Base-by-base conservation (phyloP, 2,113 vertebrate species). In the Micronisus gabar region DNA sequence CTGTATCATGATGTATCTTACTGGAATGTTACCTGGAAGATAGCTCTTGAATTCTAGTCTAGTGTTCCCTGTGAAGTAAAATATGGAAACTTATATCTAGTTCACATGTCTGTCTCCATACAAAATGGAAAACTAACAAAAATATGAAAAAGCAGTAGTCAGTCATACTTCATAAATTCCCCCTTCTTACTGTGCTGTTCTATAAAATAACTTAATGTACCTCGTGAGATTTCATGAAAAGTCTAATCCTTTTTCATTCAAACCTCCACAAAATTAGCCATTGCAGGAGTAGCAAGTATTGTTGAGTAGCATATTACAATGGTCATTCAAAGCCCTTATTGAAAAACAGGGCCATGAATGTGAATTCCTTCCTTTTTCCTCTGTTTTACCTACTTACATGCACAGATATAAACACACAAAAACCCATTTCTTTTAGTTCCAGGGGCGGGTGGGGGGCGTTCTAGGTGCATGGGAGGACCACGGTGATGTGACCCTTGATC, bases 141-240 rank as follows among this genome's bases (percentile, higher is more conserved):
- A 94, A 96, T 88, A 94, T 94, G 82, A 85, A 95, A 96, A 97
- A 93, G 82, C 94, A 55, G 9, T 81, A 94, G 86, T 86, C 92
- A 82, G 94, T 97, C 95, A 97, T 81, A 96, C 93, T 87, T 76
- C 92, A 94, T 95, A 91, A 97, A 96, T 91, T 96, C 86, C 63
- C 71, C 88, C 78, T 93, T 95, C 91, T 88, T 63, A 40, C 52
- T 91, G 71, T 96, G 87, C 76, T 88, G 61, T 82, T 96, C 87
- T 95, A 56, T 71, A 89, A 96, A 95, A 96, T 92, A 93, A 90
- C 81, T 96, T 66, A 85, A 76, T 79, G 63, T 94, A 93, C 86
- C 90, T 85, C 43, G 85, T 81, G 87, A 93, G 94, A 91, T 72
- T 96, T 97, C 81, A 81, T 96, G 91, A 80, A 75, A 94, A 55